These are phyloP conservation scores for Brachionus sp. DNA, from an alignment of 1,140 invertebrate genomes.

Conservation along the genomic window DNA sequence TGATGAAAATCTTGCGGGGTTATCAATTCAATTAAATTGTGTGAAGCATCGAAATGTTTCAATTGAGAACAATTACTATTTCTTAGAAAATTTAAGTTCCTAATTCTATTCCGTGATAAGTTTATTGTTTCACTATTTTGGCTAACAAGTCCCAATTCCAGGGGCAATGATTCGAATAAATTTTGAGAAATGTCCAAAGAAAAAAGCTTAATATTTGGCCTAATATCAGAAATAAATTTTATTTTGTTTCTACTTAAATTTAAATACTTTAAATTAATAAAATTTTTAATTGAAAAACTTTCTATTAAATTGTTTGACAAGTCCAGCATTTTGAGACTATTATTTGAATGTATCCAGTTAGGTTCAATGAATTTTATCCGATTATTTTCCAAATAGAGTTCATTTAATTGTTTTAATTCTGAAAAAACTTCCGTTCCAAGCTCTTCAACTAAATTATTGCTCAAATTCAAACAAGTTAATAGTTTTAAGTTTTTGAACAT, in stretches of 20 bases:
- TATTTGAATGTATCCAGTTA: not conserved
- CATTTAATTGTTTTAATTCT: not conserved
- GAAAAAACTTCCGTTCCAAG: not conserved
- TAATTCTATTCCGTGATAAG: not conserved
- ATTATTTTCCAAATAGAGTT: not conserved
- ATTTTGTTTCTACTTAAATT: not conserved
- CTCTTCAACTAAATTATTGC: not conserved
- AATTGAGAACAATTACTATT: not conserved
- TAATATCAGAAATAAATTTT: not conserved
- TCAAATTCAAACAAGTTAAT: not conserved
- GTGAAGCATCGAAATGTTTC: not conserved
- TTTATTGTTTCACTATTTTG: not conserved
- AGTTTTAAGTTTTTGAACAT: not conserved
- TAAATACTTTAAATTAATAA: not conserved
- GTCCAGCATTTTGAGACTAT: not conserved
- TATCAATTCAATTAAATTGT: not conserved
- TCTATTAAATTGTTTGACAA: not conserved
- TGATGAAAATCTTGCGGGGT: not conserved
- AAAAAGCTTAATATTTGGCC: not conserved
- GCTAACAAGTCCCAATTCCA: not conserved
- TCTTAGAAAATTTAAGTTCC: not conserved
- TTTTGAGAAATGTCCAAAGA: not conserved
- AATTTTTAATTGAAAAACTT: slow-evolving; percentile 1
- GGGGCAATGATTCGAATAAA: not conserved
- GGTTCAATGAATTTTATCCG: not conserved